phyloP scores from a whole-genome alignment of 1,140 invertebrate species.

The Plodia interpunctella region DNA sequence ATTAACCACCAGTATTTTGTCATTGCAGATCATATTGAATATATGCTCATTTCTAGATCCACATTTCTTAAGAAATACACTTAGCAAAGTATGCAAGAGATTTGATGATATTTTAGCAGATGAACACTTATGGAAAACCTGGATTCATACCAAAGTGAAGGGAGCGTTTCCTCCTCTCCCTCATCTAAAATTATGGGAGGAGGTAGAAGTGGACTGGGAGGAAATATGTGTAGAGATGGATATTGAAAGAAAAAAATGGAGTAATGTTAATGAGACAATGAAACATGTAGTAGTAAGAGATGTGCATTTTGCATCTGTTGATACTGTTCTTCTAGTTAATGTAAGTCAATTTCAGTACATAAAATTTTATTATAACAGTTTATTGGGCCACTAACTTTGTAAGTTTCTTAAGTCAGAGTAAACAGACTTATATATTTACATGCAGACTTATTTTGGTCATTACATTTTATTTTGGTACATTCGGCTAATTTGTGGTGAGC shows the following conservation, averaged over 20 bases:
- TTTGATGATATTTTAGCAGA: constrained; percentile 70
- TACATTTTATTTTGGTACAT: too few relatives aligned
- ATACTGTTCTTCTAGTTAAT: constrained; percentile 69
- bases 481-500: too few relatives aligned
- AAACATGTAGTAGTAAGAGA: constrained; percentile 64
- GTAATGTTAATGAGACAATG: constrained; percentile 51
- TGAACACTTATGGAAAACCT: constrained; percentile 64
- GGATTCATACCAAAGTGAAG: constrained; percentile 59
- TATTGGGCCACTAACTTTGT: too few relatives aligned
- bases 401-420: too few relatives aligned
- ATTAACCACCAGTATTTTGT: not conserved
- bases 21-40: constrained; percentile 70
- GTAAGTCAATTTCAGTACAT: constrained; percentile 58
- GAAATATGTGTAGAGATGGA: constrained; percentile 65
- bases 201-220: constrained; percentile 54
- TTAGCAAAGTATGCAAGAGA: constrained; percentile 63
- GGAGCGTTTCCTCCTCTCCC: constrained; percentile 53
- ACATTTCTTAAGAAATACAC: constrained; percentile 57
- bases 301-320: constrained; percentile 70
- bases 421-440: too few relatives aligned
- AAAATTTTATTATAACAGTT: too few relatives aligned
- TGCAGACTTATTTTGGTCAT: too few relatives aligned
- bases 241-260: constrained; percentile 58
- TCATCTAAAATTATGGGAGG: constrained; percentile 48
- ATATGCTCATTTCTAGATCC: constrained; percentile 71